Conservation (phyloP, 1,140 invertebrate genomes). For the Apis laboriosa region DNA sequence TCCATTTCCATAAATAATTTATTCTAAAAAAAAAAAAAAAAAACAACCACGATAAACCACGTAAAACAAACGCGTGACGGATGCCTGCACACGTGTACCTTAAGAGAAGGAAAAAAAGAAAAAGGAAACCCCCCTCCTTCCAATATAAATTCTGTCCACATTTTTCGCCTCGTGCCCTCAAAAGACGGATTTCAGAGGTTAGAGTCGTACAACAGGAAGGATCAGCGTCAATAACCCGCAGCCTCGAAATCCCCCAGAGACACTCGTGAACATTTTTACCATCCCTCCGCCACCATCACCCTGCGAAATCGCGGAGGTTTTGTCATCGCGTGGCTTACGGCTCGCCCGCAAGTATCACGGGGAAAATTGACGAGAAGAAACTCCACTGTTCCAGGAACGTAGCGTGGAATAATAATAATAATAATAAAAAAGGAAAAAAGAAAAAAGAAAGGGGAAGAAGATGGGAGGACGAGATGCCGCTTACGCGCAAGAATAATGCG, state of each 20-base stretch:
- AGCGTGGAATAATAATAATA: constrained; percentile 36
- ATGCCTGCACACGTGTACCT: background rate
- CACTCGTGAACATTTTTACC: constrained; percentile 32
- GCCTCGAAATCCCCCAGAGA: constrained; percentile 28
- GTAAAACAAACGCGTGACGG: background rate
- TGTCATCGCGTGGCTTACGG: constrained; percentile 10
- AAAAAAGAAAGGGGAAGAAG: constrained; percentile 1
- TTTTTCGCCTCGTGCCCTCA: background rate
- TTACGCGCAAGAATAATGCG: constrained; percentile 31
- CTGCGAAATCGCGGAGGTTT: constrained; percentile 25
- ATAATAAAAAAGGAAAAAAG: constrained; percentile 20
- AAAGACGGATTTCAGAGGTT: constrained; percentile 16
- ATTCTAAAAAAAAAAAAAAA: background rate
- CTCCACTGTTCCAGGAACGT: constrained; percentile 1
- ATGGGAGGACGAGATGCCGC: background rate
- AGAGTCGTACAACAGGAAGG: constrained; percentile 13
- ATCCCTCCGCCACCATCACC: background rate
- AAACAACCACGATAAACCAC: background rate
- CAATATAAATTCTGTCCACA: constrained; percentile 14
- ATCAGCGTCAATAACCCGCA: constrained; percentile 37
- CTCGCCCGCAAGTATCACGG: background rate
- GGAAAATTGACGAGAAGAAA: constrained; percentile 40
- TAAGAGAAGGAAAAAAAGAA: background rate
- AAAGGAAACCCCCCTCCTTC: background rate
- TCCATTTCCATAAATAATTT: background rate